A percentile compares a stretch with the other conserved stretches of the same genome.
Conservation (phyloP, 1,140 invertebrate genomes). For the Lordiphosa stackelbergi region DNA sequence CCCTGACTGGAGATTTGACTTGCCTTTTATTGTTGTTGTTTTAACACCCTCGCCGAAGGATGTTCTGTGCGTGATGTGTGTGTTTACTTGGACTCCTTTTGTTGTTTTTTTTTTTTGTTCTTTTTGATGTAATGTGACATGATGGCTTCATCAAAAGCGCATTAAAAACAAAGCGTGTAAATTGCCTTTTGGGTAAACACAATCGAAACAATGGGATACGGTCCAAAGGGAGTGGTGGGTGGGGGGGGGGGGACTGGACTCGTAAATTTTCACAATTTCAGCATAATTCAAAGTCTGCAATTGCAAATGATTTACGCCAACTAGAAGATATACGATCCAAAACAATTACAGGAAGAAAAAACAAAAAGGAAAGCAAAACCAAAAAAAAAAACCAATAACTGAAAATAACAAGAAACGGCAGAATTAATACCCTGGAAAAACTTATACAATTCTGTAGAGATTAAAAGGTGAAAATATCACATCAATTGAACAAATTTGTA, state of each 20-base stretch:
- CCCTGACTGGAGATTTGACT: conserved; percentile 36
- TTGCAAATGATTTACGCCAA: conserved; percentile 37
- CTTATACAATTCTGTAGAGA: no score
- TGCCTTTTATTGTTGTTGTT: conserved; percentile 22
- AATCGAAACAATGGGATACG: conserved; percentile 1
- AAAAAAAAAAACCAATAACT: background rate
- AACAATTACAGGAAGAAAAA: conserved; percentile 23
- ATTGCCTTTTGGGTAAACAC: conserved; percentile 34
- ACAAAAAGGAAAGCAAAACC: background rate
- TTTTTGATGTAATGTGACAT: conserved; percentile 75
- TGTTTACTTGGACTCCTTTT: conserved; percentile 20
- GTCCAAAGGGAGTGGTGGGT: conserved; percentile 12
- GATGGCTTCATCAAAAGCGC: conserved; percentile 75
- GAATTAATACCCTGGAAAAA: background rate
- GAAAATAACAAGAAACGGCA: no score
- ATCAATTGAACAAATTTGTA: no score
- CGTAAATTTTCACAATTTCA: conserved; percentile 38
- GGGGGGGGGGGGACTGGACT: conserved; percentile 7
- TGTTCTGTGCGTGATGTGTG: conserved; percentile 18
- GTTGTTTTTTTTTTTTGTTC: background rate
- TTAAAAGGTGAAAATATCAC: no score
- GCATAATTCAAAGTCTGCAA: conserved; percentile 41
- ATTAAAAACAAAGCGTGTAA: conserved; percentile 70
- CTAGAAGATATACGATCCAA: conserved; percentile 28
- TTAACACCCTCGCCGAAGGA: conserved; percentile 38